Conservation (phyloP, 2,797 vertebrate genomes). For the Eulemur coronatus region DNA sequence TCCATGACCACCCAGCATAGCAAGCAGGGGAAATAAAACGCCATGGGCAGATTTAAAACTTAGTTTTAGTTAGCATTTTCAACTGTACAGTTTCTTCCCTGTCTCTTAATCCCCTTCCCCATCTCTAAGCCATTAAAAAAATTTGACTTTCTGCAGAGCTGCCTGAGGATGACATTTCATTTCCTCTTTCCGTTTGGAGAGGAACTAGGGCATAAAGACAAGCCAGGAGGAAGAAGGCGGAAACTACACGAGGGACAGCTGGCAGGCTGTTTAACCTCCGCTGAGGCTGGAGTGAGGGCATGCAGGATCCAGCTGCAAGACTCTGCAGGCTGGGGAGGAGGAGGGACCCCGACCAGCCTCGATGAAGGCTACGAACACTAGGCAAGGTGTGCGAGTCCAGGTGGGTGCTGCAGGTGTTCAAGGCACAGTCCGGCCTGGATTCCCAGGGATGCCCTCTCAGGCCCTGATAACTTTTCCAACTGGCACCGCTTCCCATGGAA, state of each 20-base stretch:
- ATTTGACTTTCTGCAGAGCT: background rate
- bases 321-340: background rate
- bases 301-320: fast-evolving
- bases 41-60: constrained; percentile 1
- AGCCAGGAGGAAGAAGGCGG: background rate
- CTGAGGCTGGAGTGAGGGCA: fast-evolving
- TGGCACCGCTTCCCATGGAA: background rate
- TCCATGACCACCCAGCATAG: background rate
- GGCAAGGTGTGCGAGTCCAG: background rate
- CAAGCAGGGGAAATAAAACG: background rate
- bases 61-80: background rate
- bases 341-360: fast-evolving
- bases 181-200: background rate
- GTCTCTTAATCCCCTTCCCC: background rate
- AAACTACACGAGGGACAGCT: background rate
- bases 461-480: background rate
- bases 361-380: fast-evolving
- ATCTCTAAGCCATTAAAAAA: background rate
- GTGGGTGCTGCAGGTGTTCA: too few relatives aligned
- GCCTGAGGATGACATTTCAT: background rate
- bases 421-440: too few relatives aligned
- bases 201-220: background rate
- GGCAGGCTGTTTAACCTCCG: background rate
- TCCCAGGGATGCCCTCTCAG: background rate
- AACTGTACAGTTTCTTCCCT: background rate